Evolutionary conservation across 2,797 vertebrate species (phyloP).

Genomic region (Natrix natrix): DNA sequence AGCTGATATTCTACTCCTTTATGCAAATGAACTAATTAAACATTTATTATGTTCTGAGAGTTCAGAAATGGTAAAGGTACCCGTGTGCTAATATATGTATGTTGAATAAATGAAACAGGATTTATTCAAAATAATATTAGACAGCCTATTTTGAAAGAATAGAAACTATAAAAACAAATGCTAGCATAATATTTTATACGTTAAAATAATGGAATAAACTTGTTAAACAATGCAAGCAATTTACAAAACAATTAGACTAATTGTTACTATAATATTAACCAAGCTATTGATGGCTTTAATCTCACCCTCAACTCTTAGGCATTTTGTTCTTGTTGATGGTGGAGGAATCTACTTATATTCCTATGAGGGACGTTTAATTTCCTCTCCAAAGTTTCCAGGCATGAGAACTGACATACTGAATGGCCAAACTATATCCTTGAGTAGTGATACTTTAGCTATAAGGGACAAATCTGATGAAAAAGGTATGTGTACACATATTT

Average conservation of each 20-base stretch:
- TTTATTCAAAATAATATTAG: not conserved
- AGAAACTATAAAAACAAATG: not conserved
- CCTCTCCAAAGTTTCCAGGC: slow-evolving; percentile 87
- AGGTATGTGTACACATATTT: slow-evolving; percentile 72
- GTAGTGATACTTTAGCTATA: slow-evolving; percentile 89
- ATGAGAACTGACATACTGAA: slow-evolving; percentile 91
- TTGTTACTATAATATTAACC: not conserved
- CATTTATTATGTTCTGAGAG: not conserved
- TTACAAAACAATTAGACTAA: not conserved
- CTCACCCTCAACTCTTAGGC: slow-evolving; percentile 69
- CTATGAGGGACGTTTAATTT: slow-evolving; percentile 91
- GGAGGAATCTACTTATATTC: slow-evolving; percentile 90
- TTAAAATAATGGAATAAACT: not conserved
- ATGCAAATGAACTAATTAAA: not conserved
- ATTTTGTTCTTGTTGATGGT: slow-evolving; percentile 92
- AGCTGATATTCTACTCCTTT: not conserved
- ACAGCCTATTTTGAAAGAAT: not conserved
- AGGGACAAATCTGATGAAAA: slow-evolving; percentile 90
- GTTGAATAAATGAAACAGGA: not conserved
- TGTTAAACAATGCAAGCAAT: not conserved
- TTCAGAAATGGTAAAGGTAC: not conserved
- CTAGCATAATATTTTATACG: not conserved
- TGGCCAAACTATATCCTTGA: slow-evolving; percentile 85
- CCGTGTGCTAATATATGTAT: not conserved
- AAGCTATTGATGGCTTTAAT: not conserved